Evolutionary conservation across 2,888 invertebrate species (phyloP).

Genomic region (Iphiclides podalirius): DNA sequence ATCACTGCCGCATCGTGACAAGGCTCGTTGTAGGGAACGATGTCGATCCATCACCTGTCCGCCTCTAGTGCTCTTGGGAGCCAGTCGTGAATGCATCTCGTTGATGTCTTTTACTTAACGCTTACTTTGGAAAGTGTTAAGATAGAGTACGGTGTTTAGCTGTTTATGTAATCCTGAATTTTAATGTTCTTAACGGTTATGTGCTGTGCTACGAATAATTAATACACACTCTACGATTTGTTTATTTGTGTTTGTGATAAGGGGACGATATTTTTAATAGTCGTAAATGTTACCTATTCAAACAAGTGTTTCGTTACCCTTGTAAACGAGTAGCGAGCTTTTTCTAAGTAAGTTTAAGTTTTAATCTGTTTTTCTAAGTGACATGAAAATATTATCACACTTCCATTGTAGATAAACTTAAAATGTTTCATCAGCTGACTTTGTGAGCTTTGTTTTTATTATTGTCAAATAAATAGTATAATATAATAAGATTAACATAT

Average conservation of each 20-base stretch:
- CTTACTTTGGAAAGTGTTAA: slow-evolving; percentile 63
- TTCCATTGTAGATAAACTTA: no score
- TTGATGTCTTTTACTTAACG: slow-evolving; percentile 75
- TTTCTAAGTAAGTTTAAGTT: slow-evolving; percentile 19
- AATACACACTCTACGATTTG: slow-evolving; percentile 2
- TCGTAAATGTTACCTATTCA: slow-evolving; percentile 9
- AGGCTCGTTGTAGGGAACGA: slow-evolving; percentile 13
- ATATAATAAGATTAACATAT: slow-evolving; percentile 26
- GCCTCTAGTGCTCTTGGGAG: slow-evolving; percentile 19
- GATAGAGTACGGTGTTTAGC: slow-evolving; percentile 41
- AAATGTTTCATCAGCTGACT: no score
- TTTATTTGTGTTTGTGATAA: slow-evolving; percentile 16
- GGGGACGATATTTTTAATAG: not conserved
- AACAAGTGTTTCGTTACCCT: slow-evolving; percentile 1
- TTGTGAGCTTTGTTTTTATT: slow-evolving; percentile 5
- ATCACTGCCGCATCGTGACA: slow-evolving; percentile 20
- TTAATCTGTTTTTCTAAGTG: no score
- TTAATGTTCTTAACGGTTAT: slow-evolving; percentile 28
- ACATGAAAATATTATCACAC: slow-evolving; percentile 5
- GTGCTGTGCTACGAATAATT: slow-evolving; percentile 39
- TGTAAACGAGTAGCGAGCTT: slow-evolving; percentile 1
- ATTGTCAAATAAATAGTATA: slow-evolving; percentile 10
- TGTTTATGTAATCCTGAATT: slow-evolving; percentile 24
- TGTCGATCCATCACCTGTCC: slow-evolving; percentile 22
- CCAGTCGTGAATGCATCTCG: slow-evolving; percentile 48